A percentile compares a stretch with the other conserved stretches of the same genome.
Evolutionary conservation across 2,888 invertebrate genomes (phyloP).

Genomic region (Limenitis camilla): DNA sequence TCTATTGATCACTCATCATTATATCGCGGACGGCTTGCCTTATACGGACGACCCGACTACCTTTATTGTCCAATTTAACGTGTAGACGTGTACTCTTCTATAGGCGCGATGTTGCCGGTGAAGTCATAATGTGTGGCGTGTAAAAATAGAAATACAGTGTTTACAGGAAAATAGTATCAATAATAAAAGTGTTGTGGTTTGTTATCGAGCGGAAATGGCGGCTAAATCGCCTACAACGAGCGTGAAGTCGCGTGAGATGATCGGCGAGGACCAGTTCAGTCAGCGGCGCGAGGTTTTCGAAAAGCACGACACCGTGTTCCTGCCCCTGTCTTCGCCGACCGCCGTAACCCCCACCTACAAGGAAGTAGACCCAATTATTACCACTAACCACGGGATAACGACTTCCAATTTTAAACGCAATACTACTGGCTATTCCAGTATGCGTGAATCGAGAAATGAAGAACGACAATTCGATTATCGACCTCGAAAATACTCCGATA

Average conservation of each 20-base stretch:
- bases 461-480: constrained; percentile 55
- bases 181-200: constrained; percentile 71
- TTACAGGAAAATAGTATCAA: constrained; percentile 71
- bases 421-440: constrained; percentile 60
- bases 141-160: constrained; percentile 69
- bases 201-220: constrained; percentile 70
- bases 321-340: constrained; percentile 56
- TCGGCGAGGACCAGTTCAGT: constrained; percentile 68
- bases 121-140: constrained; percentile 69
- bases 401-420: constrained; percentile 65
- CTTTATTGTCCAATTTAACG: constrained; percentile 68
- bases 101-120: constrained; percentile 67
- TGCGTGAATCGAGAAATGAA: constrained; percentile 60
- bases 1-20: constrained; percentile 69
- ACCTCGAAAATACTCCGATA: constrained; percentile 65
- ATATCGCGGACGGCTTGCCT: constrained; percentile 67
- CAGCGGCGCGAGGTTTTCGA: constrained; percentile 70
- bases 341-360: constrained; percentile 40
- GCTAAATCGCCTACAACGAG: constrained; percentile 67
- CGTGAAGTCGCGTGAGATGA: constrained; percentile 67
- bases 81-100: constrained; percentile 56
- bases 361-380: constrained; percentile 56
- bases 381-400: constrained; percentile 65
- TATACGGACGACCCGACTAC: constrained; percentile 63
- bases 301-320: constrained; percentile 67